These are phyloP conservation scores for Antedon bifida DNA, from an alignment of 35 echinoderm and acorn worm genomes.

Conservation along the genomic window DNA sequence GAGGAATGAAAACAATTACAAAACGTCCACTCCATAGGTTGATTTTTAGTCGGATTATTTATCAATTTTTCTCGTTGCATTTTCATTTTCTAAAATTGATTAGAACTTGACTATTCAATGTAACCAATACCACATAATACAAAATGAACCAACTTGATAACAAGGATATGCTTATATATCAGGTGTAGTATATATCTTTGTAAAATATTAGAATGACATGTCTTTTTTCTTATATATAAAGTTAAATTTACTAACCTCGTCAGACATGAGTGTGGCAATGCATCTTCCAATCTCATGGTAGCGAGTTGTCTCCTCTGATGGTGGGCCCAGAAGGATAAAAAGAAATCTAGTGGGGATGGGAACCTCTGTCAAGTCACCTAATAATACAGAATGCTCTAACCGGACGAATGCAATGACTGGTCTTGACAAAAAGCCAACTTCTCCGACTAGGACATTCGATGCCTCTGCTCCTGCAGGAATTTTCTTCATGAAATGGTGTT, in stretches of 20 bases:
- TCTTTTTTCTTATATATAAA: too few species aligned
- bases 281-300: constrained; percentile 90
- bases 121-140: too few species aligned
- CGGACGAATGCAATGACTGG: constrained; percentile 85
- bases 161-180: too few species aligned
- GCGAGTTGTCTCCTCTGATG: constrained; percentile 23
- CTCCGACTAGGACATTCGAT: constrained; percentile 80
- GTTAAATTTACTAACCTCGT: constrained; percentile 23
- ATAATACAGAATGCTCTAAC: constrained; percentile 35
- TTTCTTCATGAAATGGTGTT: constrained; percentile 71
- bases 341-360: constrained; percentile 75
- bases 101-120: too few species aligned
- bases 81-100: too few species aligned
- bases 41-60: too few species aligned
- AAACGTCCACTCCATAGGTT: too few species aligned
- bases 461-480: constrained; percentile 75
- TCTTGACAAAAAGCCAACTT: constrained; percentile 70
- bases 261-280: constrained; percentile 80
- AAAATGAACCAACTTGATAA: too few species aligned
- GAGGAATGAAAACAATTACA: too few species aligned
- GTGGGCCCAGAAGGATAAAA: constrained; percentile 74
- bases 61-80: too few species aligned
- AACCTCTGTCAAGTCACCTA: constrained; percentile 82
- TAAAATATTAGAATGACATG: too few species aligned
- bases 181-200: too few species aligned